Base-by-base conservation (phyloP, 2,113 vertebrate genomes). In the Spea bombifrons region DNA sequence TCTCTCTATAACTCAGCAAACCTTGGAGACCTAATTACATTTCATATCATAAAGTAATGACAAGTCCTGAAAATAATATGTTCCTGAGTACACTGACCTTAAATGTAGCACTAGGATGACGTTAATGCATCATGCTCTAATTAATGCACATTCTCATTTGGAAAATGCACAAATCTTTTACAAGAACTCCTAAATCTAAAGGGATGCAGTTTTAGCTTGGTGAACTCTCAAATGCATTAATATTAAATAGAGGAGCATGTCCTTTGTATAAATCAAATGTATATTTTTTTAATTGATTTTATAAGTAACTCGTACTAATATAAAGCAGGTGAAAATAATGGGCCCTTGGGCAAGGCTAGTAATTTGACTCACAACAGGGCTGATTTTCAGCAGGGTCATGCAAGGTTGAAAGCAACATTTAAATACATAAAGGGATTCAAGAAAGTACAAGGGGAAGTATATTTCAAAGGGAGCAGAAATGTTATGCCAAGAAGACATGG, bases 11-110 rank as follows among this genome's bases (percentile, higher is more conserved):
- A 52, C 55, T 76, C 44, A 46, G 43, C n/a, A 13, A 16, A 47
- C 70, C 48, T 79, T 15, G 13, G 70, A 73, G 70, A 55, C 43
- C 76, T 66, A 66, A 79, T 79, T 79, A 79, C 76, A 66, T 66
- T 78, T 55, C 43, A 47, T 46, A 47, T 57, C 61, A 66, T 79
- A 79, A 8, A 66, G 64, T 57, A 66, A 73, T 73, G 76, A 79
- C 70, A 71, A 8, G 9, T 78, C 48, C 68, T 47, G 50, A n/a
- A 57, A 66, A 49, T n/a, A 72, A 48, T 47, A 17, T n/a, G 44
- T 66, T 52, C 65, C 76, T 10, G 57, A 12, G 15, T 45, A 53
- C 69, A 57, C 63, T 71, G 65, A 47, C 63, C 30, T 65, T 48
- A 1, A 15, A 63, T 71, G 52, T 57, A 16, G 30, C 7, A 45